Conservation (phyloP, 2,113 vertebrate species). For the Phalacrocorax carbo region DNA sequence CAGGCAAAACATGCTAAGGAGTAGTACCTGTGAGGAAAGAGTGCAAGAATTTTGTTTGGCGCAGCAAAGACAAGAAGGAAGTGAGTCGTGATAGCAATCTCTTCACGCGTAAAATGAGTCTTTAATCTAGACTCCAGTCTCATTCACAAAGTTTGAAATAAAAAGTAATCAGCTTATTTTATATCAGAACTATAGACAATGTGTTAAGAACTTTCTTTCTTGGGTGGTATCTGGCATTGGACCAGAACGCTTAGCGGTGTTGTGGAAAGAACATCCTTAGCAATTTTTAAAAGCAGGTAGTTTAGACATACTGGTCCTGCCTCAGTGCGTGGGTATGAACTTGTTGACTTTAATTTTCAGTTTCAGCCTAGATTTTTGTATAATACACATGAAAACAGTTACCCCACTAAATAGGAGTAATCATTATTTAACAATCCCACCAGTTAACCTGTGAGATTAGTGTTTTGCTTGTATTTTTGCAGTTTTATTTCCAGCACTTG, state of each 20-base stretch:
- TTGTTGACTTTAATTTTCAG: neutral
- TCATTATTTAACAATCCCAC: neutral
- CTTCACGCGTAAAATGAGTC: neutral
- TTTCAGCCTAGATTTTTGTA: neutral
- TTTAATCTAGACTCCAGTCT: neutral
- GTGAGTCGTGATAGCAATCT: neutral
- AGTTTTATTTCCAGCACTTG: neutral
- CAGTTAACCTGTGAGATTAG: neutral
- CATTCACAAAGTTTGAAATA: neutral
- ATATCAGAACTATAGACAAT: neutral
- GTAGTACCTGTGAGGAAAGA: neutral
- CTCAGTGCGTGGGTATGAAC: neutral
- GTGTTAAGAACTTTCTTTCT: neutral
- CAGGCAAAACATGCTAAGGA: neutral
- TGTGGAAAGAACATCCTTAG: neutral
- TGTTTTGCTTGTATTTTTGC: neutral
- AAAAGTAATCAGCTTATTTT: neutral
- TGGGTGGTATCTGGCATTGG: neutral
- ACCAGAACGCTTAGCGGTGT: neutral
- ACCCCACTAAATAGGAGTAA: neutral
- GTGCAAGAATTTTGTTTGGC: neutral
- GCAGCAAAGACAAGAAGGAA: neutral
- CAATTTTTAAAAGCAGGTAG: neutral
- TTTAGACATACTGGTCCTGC: neutral
- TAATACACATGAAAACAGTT: neutral